phyloP scores from a whole-genome alignment of 2,797 vertebrate genomes.

The Neosalanx taihuensis region DNA sequence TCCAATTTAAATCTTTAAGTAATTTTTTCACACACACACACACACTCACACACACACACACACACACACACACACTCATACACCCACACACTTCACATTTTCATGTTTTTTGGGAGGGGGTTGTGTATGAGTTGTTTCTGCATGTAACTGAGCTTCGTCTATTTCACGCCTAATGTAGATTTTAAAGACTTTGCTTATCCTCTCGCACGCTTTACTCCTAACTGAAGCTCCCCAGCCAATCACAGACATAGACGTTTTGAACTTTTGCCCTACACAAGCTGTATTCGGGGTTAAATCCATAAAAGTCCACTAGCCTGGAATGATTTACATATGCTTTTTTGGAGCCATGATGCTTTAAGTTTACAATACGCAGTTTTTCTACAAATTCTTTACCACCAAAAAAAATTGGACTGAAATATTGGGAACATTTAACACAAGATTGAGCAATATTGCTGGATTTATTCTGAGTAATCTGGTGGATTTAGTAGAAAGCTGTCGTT shows the following conservation, averaged over 20 bases:
- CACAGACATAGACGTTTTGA: slow-evolving; percentile 45
- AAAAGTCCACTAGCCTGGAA: not conserved
- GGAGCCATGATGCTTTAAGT: not conserved
- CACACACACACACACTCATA: slow-evolving; percentile 12
- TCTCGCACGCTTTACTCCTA: slow-evolving; percentile 47
- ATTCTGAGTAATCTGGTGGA: not conserved
- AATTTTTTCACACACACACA: slow-evolving; percentile 42
- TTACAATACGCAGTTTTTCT: not conserved
- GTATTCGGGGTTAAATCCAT: not conserved
- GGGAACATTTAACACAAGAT: not conserved
- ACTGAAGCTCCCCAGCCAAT: slow-evolving; percentile 10
- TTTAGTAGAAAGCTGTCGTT: not conserved
- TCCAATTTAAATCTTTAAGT: slow-evolving; percentile 75
- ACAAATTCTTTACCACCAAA: not conserved
- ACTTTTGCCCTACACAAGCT: slow-evolving; percentile 45
- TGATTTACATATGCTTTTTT: not conserved
- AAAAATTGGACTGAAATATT: not conserved
- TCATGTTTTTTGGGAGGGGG: slow-evolving; percentile 34
- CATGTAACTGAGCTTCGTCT: slow-evolving; percentile 30
- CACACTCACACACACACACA: slow-evolving; percentile 14
- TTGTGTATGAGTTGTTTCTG: slow-evolving; percentile 35
- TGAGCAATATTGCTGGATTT: slow-evolving; percentile 1
- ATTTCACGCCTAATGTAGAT: slow-evolving; percentile 29
- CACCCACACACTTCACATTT: slow-evolving; percentile 29
- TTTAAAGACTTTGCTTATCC: slow-evolving; percentile 43